Evolutionary conservation across 2,113 vertebrate species (phyloP), one percentile per base, ranked within the genome.

Genomic region (Vulpes lagopus): DNA sequence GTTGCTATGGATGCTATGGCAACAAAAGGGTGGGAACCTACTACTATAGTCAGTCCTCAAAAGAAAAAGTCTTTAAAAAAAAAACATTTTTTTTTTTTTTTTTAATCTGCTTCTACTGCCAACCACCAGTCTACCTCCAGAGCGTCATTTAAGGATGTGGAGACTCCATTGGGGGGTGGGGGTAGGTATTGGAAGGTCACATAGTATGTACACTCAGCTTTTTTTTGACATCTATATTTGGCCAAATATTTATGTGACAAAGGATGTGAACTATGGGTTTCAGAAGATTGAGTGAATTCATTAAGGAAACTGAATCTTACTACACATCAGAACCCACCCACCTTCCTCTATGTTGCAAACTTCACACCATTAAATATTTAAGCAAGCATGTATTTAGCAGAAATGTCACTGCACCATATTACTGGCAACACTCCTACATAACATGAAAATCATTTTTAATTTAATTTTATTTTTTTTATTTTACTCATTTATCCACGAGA

Each of bases 101-200:
- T 43, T 43, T 7, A 43, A 43, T 43, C 43, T 57, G 55, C 32
- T 65, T 57, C 57, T 27, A 57, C 38, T 14, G 73, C 62, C 88
- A 67, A 15, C 23, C 38, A 69, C 55, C 38, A 38, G 38, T 23
- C 60, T n/a, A 91, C 51, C 53, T 3, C 49, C 43, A n/a, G 60
- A 92, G 95, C 25, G 38, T 10, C 1, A 3, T 0, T 14, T 8
- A 5, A 3, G 55, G 8, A 9, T 3, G 38, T 1, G 4, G 11
- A 67, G 35, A 32, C 74, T 67, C 32, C 73, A n/a, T 4, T 5
- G 5, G 4, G 27, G 32, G 43, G 6, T 43, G 43, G 43, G 6
- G 43, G 43, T 43, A 88, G 15, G 2, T 89, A n/a, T 9, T 38
- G 8, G 8, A 86, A 38, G 27, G 74, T 64, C 81, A 91, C 8